A percentile compares a stretch with the other conserved stretches of the same genome.
Conservation (phyloP, 2,888 invertebrate species). For the Diplazon laetatorius region DNA sequence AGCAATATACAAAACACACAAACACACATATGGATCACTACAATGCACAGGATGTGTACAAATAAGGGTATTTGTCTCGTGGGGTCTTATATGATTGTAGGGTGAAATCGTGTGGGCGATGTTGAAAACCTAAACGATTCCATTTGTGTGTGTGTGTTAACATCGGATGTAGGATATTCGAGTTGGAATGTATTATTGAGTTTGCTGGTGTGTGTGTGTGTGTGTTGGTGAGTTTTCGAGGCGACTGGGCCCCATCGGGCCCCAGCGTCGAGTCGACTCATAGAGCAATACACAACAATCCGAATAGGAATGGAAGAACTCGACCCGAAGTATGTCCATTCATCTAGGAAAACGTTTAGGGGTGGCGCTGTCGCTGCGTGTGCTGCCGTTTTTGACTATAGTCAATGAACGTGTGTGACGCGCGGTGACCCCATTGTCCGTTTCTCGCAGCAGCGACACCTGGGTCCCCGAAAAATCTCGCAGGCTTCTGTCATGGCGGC, state of each 20-base stretch:
- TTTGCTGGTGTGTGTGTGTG: neutral
- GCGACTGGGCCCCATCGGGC: constrained; percentile 50
- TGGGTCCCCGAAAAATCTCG: constrained; percentile 71
- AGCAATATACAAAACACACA: too few relatives aligned
- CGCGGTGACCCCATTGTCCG: constrained; percentile 78
- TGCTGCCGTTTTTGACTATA: constrained; percentile 34
- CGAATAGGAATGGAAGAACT: constrained; percentile 56
- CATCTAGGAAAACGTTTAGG: constrained; percentile 71
- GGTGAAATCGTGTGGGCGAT: constrained; percentile 78
- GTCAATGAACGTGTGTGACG: constrained; percentile 76
- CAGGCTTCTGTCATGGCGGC: neutral
- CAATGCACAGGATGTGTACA: constrained; percentile 83
- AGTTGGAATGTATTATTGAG: neutral
- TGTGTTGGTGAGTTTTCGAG: constrained; percentile 8
- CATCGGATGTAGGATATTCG: constrained; percentile 1
- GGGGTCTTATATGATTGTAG: constrained; percentile 73
- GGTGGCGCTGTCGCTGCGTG: constrained; percentile 70
- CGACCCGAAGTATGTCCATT: constrained; percentile 71
- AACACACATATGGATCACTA: too few relatives aligned
- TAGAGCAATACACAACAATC: constrained; percentile 29
- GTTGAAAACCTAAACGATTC: constrained; percentile 76
- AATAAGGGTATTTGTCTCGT: constrained; percentile 82
- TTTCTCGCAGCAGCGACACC: constrained; percentile 77
- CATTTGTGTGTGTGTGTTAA: constrained; percentile 13
- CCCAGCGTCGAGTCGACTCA: constrained; percentile 26